phyloP scores from a whole-genome alignment of 2,797 vertebrate genomes.

The Masticophis lateralis region DNA sequence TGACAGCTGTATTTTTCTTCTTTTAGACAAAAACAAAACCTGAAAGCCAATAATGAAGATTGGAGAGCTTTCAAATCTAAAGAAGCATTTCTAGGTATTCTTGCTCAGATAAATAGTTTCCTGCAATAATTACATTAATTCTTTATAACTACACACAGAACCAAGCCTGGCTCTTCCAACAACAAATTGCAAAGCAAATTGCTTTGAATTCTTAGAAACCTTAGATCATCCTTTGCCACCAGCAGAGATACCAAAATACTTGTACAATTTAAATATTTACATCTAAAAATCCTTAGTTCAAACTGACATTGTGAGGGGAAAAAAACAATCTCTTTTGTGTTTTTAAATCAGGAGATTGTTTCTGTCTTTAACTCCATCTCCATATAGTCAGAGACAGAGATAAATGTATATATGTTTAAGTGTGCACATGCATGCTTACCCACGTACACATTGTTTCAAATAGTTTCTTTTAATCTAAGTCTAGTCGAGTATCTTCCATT shows the following conservation, averaged over 20 bases:
- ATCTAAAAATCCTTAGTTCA: background rate
- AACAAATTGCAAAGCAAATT: background rate
- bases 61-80: background rate
- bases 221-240: background rate
- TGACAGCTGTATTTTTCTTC: background rate
- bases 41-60: background rate
- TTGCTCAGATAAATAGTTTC: background rate
- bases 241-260: background rate
- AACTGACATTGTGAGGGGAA: background rate
- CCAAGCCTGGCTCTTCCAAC: no score
- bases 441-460: background rate
- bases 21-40: background rate
- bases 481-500: background rate
- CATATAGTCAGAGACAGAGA: background rate
- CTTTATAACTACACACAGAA: background rate
- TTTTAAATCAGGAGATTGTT: background rate
- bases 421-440: background rate
- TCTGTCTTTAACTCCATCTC: background rate
- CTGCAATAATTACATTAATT: background rate
- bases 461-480: accelerated
- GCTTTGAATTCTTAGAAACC: background rate
- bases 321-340: background rate
- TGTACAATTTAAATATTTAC: background rate
- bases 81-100: background rate
- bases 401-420: background rate